Base-by-base conservation (phyloP, 2,888 invertebrate genomes). In the Megaustenia siamemsis region DNA sequence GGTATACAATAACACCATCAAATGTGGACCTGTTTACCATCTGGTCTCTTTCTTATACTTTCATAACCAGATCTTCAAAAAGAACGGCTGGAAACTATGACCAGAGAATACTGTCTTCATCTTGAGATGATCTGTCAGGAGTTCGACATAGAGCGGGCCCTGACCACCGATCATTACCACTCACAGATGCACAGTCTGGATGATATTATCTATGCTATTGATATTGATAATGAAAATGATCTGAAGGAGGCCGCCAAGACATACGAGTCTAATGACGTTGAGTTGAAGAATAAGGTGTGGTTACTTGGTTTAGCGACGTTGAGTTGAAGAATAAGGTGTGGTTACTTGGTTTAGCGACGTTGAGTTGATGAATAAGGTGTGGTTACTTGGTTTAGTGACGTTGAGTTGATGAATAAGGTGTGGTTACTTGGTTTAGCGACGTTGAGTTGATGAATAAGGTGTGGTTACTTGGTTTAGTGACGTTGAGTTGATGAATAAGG, bases 181-280 rank as follows among this genome's bases (percentile, higher is more conserved):
- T 81, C 90, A 56, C 93, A 94, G 84, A 92, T 93, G 90, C 92
- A 91, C 45, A 93, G 94, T 86, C 90, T 94, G 18, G 92, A 93
- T 45, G 94, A 94, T 85, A 93, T 94, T 81, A 88, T 94, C 66
- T 94, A 93, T 89, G 94, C 94, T 28, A 93, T 94, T 94, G 94
- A 94, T 69, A 93, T 93, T 85, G 93, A 92, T 84, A 93, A 92
- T 86, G 91, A 91, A 71, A 94, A 94, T 79, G 85, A 91, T 71
- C 94, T 94, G 80, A 92, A 88, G 66, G 93, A 94, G n/a, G 93
- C 94, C 15, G 93, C 92, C 86, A 88, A 90, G 8, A 93, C 94
- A 60, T 94, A 93, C 87, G 93, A 94, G 87, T 93, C 93, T 83
- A 90, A 92, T 88, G 87, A 92, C 49, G 94, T 94, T 90, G 94